A percentile compares a stretch with the other conserved stretches of the same genome.
These are phyloP conservation scores for Thalpophila matura DNA, from an alignment of 2,888 invertebrate species.

Conservation along the genomic window DNA sequence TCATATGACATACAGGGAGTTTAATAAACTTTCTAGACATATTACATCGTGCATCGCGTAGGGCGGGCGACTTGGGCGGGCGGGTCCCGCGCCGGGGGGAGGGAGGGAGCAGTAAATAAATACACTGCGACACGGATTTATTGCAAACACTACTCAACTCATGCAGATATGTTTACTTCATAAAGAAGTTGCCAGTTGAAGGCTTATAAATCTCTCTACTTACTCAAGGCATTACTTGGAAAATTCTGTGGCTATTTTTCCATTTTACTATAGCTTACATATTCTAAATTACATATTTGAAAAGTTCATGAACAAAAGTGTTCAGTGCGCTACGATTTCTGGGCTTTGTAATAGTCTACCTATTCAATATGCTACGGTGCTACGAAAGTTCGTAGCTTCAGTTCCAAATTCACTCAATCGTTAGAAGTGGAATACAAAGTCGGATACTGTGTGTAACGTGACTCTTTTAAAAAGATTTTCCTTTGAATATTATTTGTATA, in stretches of 20 bases:
- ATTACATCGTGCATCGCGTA: constrained; percentile 66
- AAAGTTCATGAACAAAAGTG: constrained; percentile 32
- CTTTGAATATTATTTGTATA: background rate
- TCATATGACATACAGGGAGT: constrained; percentile 60
- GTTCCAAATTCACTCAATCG: constrained; percentile 54
- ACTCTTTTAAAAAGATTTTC: constrained; percentile 11
- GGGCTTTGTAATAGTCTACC: constrained; percentile 23
- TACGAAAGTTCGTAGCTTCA: constrained; percentile 48
- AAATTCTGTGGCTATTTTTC: constrained; percentile 12
- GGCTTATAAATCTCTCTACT: constrained; percentile 36
- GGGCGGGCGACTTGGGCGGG: constrained; percentile 67
- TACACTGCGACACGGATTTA: constrained; percentile 86
- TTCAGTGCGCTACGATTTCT: constrained; percentile 27
- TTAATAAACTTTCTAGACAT: constrained; percentile 68
- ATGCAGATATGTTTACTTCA: constrained; percentile 65
- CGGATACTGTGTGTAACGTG: background rate
- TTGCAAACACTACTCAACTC: constrained; percentile 80
- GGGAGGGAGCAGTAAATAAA: constrained; percentile 82
- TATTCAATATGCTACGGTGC: constrained; percentile 46
- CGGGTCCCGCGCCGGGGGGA: constrained; percentile 32
- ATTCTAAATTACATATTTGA: constrained; percentile 28
- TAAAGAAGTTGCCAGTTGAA: constrained; percentile 49
- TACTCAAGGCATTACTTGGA: constrained; percentile 15
- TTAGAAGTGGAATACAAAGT: constrained; percentile 35
- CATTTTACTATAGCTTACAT: constrained; percentile 14